A percentile compares a stretch with the other conserved stretches of the same genome.
Evolutionary conservation across 2,888 invertebrate genomes (phyloP).

Genomic region (Dioctria linearis): DNA sequence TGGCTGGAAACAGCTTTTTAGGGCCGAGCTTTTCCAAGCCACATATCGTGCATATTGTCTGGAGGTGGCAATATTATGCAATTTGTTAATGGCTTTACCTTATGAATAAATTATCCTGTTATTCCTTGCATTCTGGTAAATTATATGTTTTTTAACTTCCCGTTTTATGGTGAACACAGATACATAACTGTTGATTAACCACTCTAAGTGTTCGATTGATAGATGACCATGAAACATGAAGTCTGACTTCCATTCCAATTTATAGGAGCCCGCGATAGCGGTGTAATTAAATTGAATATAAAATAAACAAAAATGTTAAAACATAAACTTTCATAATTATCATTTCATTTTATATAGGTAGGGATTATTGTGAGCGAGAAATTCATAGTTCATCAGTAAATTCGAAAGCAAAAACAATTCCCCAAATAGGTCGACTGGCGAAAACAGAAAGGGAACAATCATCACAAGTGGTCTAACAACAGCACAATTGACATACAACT

Average conservation of each 20-base stretch:
- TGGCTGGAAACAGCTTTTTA: conserved; percentile 35
- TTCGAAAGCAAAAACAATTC: too few species aligned
- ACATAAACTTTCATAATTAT: too few species aligned
- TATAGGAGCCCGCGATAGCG: too few species aligned
- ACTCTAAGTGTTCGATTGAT: conserved; percentile 49
- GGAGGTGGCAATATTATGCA: conserved; percentile 57
- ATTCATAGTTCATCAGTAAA: too few species aligned
- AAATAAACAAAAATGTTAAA: too few species aligned
- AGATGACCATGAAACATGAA: conserved; percentile 8
- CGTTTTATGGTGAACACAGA: conserved; percentile 10
- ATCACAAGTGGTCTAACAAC: too few species aligned
- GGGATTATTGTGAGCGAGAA: too few species aligned
- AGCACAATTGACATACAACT: too few species aligned
- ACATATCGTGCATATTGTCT: conserved; percentile 22
- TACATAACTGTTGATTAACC: conserved; percentile 30
- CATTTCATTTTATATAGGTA: too few species aligned
- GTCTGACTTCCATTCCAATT: background rate
- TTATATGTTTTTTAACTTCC: conserved; percentile 48
- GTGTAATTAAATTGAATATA: too few species aligned
- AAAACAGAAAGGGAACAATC: too few species aligned
- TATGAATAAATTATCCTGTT: conserved; percentile 58
- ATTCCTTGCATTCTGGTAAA: conserved; percentile 54
- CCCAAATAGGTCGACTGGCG: too few species aligned
- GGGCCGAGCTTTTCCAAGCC: background rate
- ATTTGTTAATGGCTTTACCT: conserved; percentile 59